Evolutionary conservation across 35 echinoderm and acorn worm genomes (phyloP).

Genomic region (Patiria miniata): DNA sequence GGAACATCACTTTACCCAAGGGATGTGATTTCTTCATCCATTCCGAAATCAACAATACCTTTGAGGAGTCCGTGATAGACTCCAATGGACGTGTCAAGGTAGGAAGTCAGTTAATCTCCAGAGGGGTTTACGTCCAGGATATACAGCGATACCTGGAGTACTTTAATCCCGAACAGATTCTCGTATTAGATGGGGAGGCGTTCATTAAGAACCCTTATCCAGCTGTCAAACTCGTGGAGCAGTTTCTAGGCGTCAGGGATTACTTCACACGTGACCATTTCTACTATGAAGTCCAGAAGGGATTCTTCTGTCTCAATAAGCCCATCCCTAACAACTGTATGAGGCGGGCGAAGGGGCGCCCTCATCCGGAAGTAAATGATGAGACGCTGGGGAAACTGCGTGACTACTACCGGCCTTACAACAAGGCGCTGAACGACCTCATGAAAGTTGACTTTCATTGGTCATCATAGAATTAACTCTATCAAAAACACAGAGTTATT

Average conservation of each 20-base stretch:
- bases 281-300: constrained; percentile 61
- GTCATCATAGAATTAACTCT: constrained; percentile 22
- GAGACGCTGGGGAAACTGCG: constrained; percentile 44
- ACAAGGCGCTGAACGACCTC: constrained; percentile 48
- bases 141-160: constrained; percentile 55
- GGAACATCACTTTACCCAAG: too few relatives aligned
- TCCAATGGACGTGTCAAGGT: constrained; percentile 43
- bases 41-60: constrained; percentile 55
- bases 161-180: constrained; percentile 55
- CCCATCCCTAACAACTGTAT: constrained; percentile 49
- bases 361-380: constrained; percentile 63
- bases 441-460: constrained; percentile 56
- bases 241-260: constrained; percentile 61
- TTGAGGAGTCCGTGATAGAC: constrained; percentile 78
- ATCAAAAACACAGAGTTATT: neutral
- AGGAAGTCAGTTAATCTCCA: constrained; percentile 61
- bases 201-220: constrained; percentile 54
- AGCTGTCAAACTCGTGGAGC: constrained; percentile 52
- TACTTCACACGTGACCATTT: constrained; percentile 72
- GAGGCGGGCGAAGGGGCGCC: constrained; percentile 47
- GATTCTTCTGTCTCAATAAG: constrained; percentile 80
- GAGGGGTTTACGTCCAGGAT: constrained; percentile 70
- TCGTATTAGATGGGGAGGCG: constrained; percentile 59
- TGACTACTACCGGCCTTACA: constrained; percentile 72
- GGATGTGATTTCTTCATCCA: too few relatives aligned